Evolutionary conservation across 2,888 invertebrate genomes (phyloP).

Genomic region (Macrophya alboannulata): DNA sequence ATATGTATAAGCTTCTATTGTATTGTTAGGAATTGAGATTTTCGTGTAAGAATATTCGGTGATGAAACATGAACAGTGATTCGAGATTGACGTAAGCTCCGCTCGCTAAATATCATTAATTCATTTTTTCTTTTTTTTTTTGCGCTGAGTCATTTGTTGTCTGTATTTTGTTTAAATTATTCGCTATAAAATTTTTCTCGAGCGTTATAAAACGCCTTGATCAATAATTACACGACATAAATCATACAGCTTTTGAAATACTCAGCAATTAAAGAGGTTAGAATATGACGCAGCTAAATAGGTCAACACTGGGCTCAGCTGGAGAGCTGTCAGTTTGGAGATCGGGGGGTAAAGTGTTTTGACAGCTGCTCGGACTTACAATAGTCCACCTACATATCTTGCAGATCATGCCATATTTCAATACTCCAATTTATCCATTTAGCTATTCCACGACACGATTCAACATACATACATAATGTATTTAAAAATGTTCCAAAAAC

Average conservation of each 20-base stretch:
- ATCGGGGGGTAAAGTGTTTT: slow-evolving; percentile 49
- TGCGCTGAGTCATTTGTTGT: slow-evolving; percentile 38
- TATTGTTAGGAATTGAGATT: background rate
- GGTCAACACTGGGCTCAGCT: slow-evolving; percentile 50
- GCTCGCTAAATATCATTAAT: background rate
- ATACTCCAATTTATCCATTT: background rate
- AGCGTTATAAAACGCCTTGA: background rate
- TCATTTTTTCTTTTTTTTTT: background rate
- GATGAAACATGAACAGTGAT: background rate
- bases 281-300: slow-evolving; percentile 46
- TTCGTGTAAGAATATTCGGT: background rate
- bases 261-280: slow-evolving; percentile 10
- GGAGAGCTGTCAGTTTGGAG: slow-evolving; percentile 45
- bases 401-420: background rate
- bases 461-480: background rate
- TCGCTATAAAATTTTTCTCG: background rate
- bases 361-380: slow-evolving; percentile 49
- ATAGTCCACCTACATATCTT: slow-evolving; percentile 12
- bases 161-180: slow-evolving; percentile 1
- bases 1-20: background rate
- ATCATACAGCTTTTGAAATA: background rate
- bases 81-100: background rate
- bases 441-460: background rate
- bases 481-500: background rate
- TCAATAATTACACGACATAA: background rate